A percentile compares a stretch with the other conserved stretches of the same genome.
Evolutionary conservation across 1,140 invertebrate genomes (phyloP).

Genomic region (Glomeris maerens): DNA sequence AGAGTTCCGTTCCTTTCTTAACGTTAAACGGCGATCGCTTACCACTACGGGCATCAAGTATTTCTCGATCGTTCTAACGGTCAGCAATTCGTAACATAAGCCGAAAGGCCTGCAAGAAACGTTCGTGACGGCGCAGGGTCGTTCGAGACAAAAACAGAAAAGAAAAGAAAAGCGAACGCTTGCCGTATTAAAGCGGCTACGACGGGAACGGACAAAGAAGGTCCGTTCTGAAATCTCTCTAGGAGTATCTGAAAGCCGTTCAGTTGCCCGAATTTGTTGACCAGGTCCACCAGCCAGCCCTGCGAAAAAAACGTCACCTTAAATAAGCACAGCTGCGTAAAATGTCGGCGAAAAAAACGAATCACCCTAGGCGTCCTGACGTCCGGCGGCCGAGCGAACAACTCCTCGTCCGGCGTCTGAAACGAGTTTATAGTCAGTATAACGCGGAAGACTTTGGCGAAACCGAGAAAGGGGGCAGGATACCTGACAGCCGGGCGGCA

Average conservation of each 20-base stretch:
- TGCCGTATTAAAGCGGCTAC: slow-evolving; percentile 60
- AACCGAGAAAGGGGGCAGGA: too few relatives aligned
- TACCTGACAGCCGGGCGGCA: slow-evolving; percentile 42
- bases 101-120: slow-evolving; percentile 59
- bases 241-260: slow-evolving; percentile 77
- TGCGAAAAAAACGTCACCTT: slow-evolving; percentile 30
- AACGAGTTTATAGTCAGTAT: too few relatives aligned
- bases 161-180: slow-evolving; percentile 11
- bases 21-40: too few relatives aligned
- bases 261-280: slow-evolving; percentile 81
- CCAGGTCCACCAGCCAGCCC: slow-evolving; percentile 90
- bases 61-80: slow-evolving; percentile 73
- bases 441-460: too few relatives aligned
- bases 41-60: slow-evolving; percentile 87
- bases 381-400: slow-evolving; percentile 67
- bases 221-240: slow-evolving; percentile 64
- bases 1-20: not conserved
- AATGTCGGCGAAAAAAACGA: slow-evolving; percentile 2
- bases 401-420: slow-evolving; percentile 48
- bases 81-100: slow-evolving; percentile 78
- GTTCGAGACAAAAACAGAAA: too few relatives aligned
- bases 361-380: slow-evolving; percentile 30
- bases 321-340: not conserved
- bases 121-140: too few relatives aligned
- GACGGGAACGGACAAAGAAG: slow-evolving; percentile 57